Evolutionary conservation across 2,113 vertebrate species (phyloP).

Genomic region (Ranitomeya imitator): DNA sequence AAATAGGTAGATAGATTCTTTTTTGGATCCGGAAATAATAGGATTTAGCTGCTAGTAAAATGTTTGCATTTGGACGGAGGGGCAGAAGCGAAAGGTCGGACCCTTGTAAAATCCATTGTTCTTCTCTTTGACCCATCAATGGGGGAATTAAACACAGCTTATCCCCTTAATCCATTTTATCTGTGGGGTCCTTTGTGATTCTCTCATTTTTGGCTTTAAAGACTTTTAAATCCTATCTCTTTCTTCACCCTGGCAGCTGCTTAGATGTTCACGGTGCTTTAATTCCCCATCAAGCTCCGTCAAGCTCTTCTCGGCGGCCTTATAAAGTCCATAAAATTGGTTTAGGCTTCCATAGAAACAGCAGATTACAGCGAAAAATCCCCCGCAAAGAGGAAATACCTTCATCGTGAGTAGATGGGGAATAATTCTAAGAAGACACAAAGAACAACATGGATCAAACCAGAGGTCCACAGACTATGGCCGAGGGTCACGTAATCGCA

Average conservation of each 20-base stretch:
- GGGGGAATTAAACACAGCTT: conserved; percentile 31
- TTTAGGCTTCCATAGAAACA: conserved; percentile 47
- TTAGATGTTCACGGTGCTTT: conserved; percentile 49
- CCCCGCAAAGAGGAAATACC: conserved; percentile 25
- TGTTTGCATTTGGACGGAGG: conserved; percentile 31
- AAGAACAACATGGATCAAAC: background rate
- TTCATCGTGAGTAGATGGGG: background rate
- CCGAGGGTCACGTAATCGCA: background rate
- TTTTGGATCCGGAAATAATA: background rate
- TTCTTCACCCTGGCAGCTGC: conserved; percentile 19
- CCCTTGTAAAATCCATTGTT: conserved; percentile 27
- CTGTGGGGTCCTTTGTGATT: background rate
- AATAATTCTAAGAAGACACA: background rate
- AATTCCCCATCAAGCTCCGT: conserved; percentile 30
- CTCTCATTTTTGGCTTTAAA: conserved; percentile 14
- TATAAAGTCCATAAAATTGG: conserved; percentile 37
- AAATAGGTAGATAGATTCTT: background rate
- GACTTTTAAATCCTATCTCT: conserved; percentile 36
- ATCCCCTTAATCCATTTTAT: conserved; percentile 45
- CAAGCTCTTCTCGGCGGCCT: background rate
- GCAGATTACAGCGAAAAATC: conserved; percentile 43
- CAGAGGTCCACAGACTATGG: background rate
- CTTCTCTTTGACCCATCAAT: background rate
- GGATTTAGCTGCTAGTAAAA: conserved; percentile 16
- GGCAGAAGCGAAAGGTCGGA: conserved; percentile 18